Conservation (phyloP, 2,113 vertebrate genomes). For the Platanista minor region DNA sequence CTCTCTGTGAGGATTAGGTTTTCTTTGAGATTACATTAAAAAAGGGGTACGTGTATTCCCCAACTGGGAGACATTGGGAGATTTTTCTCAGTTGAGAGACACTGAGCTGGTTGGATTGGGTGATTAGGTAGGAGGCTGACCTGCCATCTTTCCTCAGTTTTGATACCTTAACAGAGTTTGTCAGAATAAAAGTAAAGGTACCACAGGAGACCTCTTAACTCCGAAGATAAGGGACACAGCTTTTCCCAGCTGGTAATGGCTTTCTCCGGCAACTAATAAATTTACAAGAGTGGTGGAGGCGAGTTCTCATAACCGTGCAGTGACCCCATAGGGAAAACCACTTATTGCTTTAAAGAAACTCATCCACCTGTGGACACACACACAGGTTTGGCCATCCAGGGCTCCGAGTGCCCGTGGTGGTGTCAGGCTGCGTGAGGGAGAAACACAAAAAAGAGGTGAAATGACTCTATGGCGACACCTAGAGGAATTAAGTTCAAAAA, state of each 20-base stretch:
- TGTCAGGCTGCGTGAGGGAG: neutral
- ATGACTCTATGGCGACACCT: neutral
- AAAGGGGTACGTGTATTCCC: neutral
- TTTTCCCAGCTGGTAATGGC: neutral
- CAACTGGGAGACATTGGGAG: neutral
- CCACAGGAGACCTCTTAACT: neutral
- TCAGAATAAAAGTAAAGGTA: neutral
- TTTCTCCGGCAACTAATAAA: neutral
- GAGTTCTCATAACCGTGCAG: neutral
- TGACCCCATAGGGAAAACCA: neutral
- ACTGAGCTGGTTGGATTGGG: neutral
- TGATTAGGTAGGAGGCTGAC: neutral
- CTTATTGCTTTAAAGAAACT: neutral
- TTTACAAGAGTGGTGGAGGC: neutral
- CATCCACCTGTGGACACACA: neutral
- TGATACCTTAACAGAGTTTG: neutral
- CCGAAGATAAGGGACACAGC: neutral
- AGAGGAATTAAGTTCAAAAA: neutral
- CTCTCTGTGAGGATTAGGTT: neutral
- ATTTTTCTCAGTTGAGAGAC: neutral
- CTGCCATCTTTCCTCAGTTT: neutral
- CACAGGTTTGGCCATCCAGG: neutral
- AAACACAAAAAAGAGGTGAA: neutral
- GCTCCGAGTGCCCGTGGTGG: accelerated
- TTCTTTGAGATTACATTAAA: neutral